Evolutionary conservation across 2,888 invertebrate genomes (phyloP), one percentile per base, ranked within the genome.

Genomic region (Sphaerophoria taeniata): DNA sequence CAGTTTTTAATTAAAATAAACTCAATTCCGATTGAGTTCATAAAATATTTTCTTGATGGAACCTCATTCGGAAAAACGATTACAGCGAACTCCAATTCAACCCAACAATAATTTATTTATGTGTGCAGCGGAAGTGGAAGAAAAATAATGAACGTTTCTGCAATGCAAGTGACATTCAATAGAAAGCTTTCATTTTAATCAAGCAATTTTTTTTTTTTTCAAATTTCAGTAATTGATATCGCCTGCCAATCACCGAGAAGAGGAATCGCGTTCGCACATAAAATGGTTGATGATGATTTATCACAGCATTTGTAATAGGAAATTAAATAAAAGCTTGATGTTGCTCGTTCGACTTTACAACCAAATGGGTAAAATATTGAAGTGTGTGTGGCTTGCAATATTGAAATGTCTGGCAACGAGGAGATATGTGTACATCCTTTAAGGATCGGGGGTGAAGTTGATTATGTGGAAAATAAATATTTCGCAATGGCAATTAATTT

Each of bases 251-350:
- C 63, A 63, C 47, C 33, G 60, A 43, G 39, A 43, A 12, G n/a
- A 63, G 11, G 33, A 63, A 63, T 47, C n/a, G 63, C 45, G 61
- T 58, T 43, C 39, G 11, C 39, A 39, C n/a, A 43, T 3, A 61
- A 45, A 61, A 43, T 45, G 43, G 24, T 24, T 61, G 43, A 3
- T 43, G 61, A 63, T 63, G 63, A 63, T 63, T 63, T 63, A 63
- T 63, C 47, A 51, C 67, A 14, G 33, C 14, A 34, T 36, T 36
- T 36, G 14, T 36, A 67, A 67, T 51, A 11, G 14, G 14, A 67
- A 67, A 51, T 58, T 11, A 43, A 60, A 43, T 60, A 6, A 60
- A 36, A 39, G 12, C 6, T 24, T 11, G 3, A 11, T 24, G 39
- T 39, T 39, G 39, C 9, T 49, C 7, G 47, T n/a, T 47, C 6